A percentile compares a stretch with the other conserved stretches of the same genome.
These are phyloP conservation scores for Schizopygopsis pylzovi DNA, from an alignment of 2,797 vertebrate genomes.

Conservation along the genomic window DNA sequence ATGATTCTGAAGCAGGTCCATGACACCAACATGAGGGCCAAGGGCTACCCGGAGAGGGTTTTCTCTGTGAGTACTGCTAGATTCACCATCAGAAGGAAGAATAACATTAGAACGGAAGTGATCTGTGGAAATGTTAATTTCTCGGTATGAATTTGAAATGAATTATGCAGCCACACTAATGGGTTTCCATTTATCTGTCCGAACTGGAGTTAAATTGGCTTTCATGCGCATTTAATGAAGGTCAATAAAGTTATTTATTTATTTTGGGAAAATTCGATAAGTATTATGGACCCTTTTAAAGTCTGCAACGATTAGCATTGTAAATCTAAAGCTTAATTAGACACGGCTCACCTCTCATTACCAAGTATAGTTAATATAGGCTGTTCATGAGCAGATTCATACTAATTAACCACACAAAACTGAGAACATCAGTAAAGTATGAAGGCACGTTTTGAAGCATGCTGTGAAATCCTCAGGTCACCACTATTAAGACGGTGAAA, in stretches of 20 bases:
- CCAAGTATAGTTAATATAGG: background rate
- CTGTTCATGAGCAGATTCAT: background rate
- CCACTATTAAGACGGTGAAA: constrained; percentile 96
- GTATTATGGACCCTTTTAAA: background rate
- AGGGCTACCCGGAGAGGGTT: constrained; percentile 93
- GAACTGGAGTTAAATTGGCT: constrained; percentile 37
- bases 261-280: background rate
- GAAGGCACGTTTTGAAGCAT: background rate
- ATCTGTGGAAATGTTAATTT: constrained; percentile 14
- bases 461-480: constrained; percentile 80
- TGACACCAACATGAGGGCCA: constrained; percentile 97
- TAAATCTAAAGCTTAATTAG: constrained; percentile 1
- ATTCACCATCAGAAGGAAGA: background rate
- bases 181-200: constrained; percentile 35
- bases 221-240: constrained; percentile 19
- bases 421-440: background rate
- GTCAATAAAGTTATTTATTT: constrained; percentile 5
- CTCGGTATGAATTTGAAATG: constrained; percentile 26
- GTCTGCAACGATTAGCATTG: background rate
- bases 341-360: background rate
- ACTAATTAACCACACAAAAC: background rate
- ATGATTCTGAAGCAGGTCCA: constrained; percentile 99
- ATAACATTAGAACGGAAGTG: background rate
- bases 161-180: constrained; percentile 34
- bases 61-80: constrained; percentile 86